These are phyloP conservation scores for Lepidotrigona ventralis DNA, from an alignment of 1,140 invertebrate genomes.

Conservation along the genomic window DNA sequence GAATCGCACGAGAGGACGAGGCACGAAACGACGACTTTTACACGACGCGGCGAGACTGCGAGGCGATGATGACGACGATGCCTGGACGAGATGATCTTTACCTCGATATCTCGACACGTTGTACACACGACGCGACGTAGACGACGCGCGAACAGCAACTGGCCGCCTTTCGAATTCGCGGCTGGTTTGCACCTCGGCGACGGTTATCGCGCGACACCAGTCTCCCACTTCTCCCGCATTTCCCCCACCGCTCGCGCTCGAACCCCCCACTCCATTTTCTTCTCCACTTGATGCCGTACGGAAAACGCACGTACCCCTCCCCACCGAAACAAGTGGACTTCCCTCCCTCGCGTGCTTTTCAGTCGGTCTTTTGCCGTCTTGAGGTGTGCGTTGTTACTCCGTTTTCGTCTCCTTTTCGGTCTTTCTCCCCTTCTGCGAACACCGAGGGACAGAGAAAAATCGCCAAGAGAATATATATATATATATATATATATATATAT, in stretches of 20 bases:
- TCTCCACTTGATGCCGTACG: conserved; percentile 32
- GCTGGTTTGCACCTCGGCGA: conserved; percentile 77
- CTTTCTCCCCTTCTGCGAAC: neutral
- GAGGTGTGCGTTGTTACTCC: conserved; percentile 27
- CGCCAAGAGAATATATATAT: too few species aligned
- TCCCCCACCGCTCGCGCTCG: conserved; percentile 6
- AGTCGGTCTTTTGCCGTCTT: conserved; percentile 49
- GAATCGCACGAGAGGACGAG: neutral
- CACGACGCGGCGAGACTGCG: neutral
- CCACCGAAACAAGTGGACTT: conserved; percentile 41
- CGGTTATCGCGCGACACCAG: conserved; percentile 71
- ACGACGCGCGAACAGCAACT: conserved; percentile 77
- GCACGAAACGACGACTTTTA: neutral
- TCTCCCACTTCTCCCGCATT: conserved; percentile 39
- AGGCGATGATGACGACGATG: too few species aligned
- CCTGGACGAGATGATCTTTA: conserved; percentile 32
- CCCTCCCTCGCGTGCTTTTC: conserved; percentile 57
- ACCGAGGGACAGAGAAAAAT: neutral
- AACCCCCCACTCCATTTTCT: neutral
- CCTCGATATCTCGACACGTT: conserved; percentile 21
- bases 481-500: conserved; percentile 4
- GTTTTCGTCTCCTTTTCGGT: conserved; percentile 19
- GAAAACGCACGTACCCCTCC: conserved; percentile 50
- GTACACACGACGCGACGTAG: conserved; percentile 58
- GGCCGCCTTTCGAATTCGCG: conserved; percentile 77